These are phyloP conservation scores for Pterostichus niger DNA, from an alignment of 2,888 invertebrate genomes.

Conservation along the genomic window DNA sequence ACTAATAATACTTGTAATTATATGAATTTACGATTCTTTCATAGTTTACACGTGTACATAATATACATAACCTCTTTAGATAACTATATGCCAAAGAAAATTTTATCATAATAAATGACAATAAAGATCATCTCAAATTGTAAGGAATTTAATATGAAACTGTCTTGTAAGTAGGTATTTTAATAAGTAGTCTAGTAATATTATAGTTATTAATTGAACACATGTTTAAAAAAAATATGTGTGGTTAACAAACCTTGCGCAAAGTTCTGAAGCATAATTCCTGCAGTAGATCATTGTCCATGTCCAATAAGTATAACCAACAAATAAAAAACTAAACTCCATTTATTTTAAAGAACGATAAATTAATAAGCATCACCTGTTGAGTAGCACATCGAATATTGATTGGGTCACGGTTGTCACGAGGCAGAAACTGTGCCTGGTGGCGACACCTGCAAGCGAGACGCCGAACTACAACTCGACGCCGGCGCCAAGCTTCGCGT, in stretches of 20 bases:
- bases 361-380: conserved; percentile 60
- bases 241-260: background rate
- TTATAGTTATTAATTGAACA: too few relatives aligned
- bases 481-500: conserved; percentile 67
- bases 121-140: too few relatives aligned
- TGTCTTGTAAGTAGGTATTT: too few relatives aligned
- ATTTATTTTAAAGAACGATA: conserved; percentile 42
- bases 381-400: conserved; percentile 54
- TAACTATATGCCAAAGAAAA: too few relatives aligned
- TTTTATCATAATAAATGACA: too few relatives aligned
- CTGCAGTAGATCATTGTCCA: background rate
- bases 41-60: too few relatives aligned
- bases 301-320: background rate
- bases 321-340: conserved; percentile 22
- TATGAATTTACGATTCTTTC: too few relatives aligned
- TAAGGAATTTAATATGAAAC: too few relatives aligned
- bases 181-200: too few relatives aligned
- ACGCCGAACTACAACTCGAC: conserved; percentile 68
- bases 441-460: conserved; percentile 69
- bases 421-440: background rate
- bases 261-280: background rate
- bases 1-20: too few relatives aligned
- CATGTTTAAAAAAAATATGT: too few relatives aligned
- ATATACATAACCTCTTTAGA: too few relatives aligned
- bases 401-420: conserved; percentile 27